These are phyloP conservation scores for Bos javanicus DNA, from an alignment of 2,113 vertebrate genomes.

Conservation along the genomic window DNA sequence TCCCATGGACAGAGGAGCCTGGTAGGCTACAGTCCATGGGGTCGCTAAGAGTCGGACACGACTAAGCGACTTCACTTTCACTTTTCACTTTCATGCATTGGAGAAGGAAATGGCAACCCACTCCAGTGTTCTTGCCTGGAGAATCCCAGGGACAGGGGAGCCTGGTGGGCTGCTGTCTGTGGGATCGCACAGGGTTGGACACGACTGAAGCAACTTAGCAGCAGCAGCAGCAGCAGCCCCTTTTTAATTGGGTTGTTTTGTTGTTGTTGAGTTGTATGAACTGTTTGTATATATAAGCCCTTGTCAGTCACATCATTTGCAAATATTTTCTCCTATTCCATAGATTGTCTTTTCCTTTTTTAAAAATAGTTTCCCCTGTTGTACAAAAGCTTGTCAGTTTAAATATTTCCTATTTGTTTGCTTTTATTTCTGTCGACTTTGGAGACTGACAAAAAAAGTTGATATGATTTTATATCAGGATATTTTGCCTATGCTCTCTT, in stretches of 20 bases:
- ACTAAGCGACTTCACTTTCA: too few relatives aligned
- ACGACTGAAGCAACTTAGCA: too few relatives aligned
- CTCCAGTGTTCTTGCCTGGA: too few relatives aligned
- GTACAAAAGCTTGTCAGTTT: background rate
- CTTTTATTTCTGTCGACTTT: background rate
- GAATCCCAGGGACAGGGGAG: too few relatives aligned
- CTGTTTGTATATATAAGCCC: background rate
- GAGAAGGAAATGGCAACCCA: too few relatives aligned
- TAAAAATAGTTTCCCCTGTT: background rate
- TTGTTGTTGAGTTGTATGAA: background rate
- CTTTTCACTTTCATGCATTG: too few relatives aligned
- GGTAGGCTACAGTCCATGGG: too few relatives aligned
- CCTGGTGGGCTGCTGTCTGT: too few relatives aligned
- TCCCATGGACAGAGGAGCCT: too few relatives aligned
- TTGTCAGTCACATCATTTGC: background rate
- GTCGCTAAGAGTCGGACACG: too few relatives aligned
- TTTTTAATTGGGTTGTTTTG: background rate
- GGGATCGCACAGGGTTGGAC: too few relatives aligned
- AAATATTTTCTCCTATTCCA: background rate
- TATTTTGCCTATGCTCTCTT: background rate
- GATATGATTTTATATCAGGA: background rate
- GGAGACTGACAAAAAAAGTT: background rate
- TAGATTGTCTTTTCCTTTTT: background rate
- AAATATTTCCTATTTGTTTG: background rate
- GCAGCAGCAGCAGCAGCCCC: too few relatives aligned